These are phyloP conservation scores for Pachycephus smyrnensis DNA, from an alignment of 2,888 invertebrate species.

Conservation along the genomic window DNA sequence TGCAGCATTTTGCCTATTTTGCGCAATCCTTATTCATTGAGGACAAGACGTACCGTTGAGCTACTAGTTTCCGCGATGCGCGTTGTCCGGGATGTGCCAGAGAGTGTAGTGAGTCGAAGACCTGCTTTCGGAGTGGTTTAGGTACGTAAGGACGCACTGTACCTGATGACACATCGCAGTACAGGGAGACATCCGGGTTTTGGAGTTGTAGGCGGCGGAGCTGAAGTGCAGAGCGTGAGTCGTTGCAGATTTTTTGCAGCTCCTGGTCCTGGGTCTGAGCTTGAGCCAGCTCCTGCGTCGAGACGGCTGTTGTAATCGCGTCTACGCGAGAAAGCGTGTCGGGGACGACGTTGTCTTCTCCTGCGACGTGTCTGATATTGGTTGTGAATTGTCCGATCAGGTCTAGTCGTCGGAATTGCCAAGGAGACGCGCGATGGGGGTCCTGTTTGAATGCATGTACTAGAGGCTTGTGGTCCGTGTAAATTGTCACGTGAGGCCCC, in stretches of 20 bases:
- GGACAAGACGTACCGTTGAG: background rate
- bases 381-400: background rate
- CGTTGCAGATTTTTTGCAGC: background rate
- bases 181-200: constrained; percentile 7
- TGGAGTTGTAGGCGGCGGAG: background rate
- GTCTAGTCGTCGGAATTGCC: background rate
- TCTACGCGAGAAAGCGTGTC: background rate
- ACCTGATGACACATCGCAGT: constrained; percentile 24
- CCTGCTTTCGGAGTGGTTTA: constrained; percentile 16
- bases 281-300: background rate
- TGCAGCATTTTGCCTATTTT: constrained; percentile 25
- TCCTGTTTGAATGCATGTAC: background rate
- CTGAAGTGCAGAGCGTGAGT: background rate
- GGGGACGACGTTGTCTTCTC: background rate
- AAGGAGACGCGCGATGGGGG: background rate
- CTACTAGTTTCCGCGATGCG: background rate
- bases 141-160: constrained; percentile 32
- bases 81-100: background rate
- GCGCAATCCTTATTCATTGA: background rate
- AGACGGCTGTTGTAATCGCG: background rate
- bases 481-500: background rate
- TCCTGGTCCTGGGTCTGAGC: background rate
- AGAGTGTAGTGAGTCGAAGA: constrained; percentile 10
- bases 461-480: background rate
- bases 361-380: background rate